phyloP scores from a whole-genome alignment of 2,888 invertebrate genomes.

The Fragum sueziense region DNA sequence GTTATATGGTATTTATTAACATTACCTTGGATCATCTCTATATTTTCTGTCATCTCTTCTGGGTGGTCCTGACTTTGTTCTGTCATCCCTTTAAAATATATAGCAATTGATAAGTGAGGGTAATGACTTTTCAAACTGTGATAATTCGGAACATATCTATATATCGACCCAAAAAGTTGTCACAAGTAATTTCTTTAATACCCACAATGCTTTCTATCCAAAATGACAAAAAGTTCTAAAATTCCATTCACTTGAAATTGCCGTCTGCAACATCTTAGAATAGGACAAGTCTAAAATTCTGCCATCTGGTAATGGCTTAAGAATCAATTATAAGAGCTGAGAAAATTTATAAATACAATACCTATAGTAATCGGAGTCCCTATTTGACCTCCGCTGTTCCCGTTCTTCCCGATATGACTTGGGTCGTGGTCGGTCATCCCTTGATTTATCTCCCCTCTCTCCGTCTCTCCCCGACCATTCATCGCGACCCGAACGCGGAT shows the following conservation, averaged over 20 bases:
- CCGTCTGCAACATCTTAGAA: too few relatives aligned
- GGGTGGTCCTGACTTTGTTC: constrained; percentile 43
- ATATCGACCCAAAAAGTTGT: too few relatives aligned
- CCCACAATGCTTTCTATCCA: too few relatives aligned
- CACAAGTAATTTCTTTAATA: too few relatives aligned
- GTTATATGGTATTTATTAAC: not conserved
- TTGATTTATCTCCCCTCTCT: constrained; percentile 31
- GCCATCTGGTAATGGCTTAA: too few relatives aligned
- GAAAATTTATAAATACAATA: too few relatives aligned
- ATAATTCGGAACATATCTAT: too few relatives aligned
- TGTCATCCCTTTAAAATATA: constrained; percentile 49
- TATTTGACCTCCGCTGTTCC: constrained; percentile 31
- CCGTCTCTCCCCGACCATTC: constrained; percentile 35
- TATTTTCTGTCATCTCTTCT: constrained; percentile 55
- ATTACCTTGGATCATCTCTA: constrained; percentile 52
- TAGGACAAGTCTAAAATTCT: too few relatives aligned
- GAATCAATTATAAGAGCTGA: too few relatives aligned
- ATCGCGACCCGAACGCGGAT: constrained; percentile 47
- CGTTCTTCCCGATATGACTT: constrained; percentile 56
- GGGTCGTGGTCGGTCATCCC: constrained; percentile 51
- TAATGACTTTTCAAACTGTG: too few relatives aligned
- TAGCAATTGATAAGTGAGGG: not conserved
- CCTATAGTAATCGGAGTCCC: constrained; percentile 40
- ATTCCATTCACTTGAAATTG: too few relatives aligned
- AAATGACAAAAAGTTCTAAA: too few relatives aligned